Evolutionary conservation across 2,888 invertebrate species (phyloP), one percentile per base, ranked within the genome.

Genomic region (Saturnia pavonia): DNA sequence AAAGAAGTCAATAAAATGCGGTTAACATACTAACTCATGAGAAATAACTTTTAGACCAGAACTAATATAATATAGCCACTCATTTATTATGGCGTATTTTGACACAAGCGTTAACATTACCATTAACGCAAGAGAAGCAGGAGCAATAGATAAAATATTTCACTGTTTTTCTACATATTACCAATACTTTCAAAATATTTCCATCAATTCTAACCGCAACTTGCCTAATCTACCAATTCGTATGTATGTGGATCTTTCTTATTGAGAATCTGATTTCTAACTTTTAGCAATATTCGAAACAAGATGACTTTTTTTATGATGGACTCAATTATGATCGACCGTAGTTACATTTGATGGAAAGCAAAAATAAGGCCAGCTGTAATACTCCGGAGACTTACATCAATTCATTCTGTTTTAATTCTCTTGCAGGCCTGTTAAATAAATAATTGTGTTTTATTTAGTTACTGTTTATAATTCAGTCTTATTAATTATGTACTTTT

Each of bases 271-370:
- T 60, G 57, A 60, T 60, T 60, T 14, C 25, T 25, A 60, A 60
- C 57, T 60, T 60, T 60, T 60, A 14, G 57, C 25, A 60, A 60
- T 60, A 27, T 25, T 16, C 25, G 57, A 60, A 60, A 60, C 19
- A 60, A 60, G 57, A 60, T 60, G 27, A 60, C 57, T 60, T 60
- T 60, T 60, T 60, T 60, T 27, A 27, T 27, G 57, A 14, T 27
- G 27, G 57, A 60, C 57, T 60, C 57, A 60, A 60, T 60, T 60
- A 25, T 27, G 57, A 60, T 60, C 14, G 25, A 60, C 25, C 14
- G 25, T 27, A 27, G 14, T 60, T 54, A 9, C 57, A 14, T 60
- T 25, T 27, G 3, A 27, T 60, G 14, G 57, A 60, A 25, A 25
- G 57, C 14, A 27, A 25, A 60, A 27, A 60, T 27, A 60, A 60